Base-by-base conservation (phyloP, 2,113 vertebrate species). In the Hyla sarda region DNA sequence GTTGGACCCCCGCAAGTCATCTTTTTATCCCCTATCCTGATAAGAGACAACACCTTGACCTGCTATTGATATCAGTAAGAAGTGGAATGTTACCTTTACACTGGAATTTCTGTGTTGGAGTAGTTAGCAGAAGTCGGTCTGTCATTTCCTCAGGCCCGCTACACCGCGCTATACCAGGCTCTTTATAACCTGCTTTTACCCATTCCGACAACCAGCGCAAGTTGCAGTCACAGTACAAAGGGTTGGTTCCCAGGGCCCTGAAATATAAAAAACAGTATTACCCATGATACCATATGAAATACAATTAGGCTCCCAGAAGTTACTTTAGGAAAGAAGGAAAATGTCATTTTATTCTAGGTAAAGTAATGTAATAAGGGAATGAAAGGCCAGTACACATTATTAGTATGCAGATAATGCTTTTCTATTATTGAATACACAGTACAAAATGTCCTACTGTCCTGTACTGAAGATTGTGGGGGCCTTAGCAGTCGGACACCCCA, bases 161-260 rank as follows among this genome's bases (percentile, higher is more conserved):
- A 88, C 98, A 99, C 71, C 98, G 97, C 56, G 98, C 98, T 2
- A 99, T 99, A n/a, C 98, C 98, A 0, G 98, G 98, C 88, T 99
- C 98, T 88, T 99, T 99, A 89, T 97, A 99, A 0, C 98, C 98
- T 0, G 97, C 97, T 89, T 99, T 99, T 67, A 99, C 97, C 98
- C 98, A 99, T 92, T 99, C 97, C 0, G 98, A 99, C n/a, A 99
- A 94, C 98, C 98, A 99, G 76, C 96, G 97, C 88, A 99, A 94
- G 88, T 93, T 95, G 89, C 98, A 99, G 88, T 99, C 97, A 37
- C 98, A 99, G 89, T 98, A 96, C 79, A 99, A 91, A 0, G 98
- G 98, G 91, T 99, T 99, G 88, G 98, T 98, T 23, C 98, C 98
- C 7, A 99, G 94, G 0, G 98, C 98, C 88, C 98, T 99, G 8